A percentile compares a stretch with the other conserved stretches of the same genome.
Conservation (phyloP, 2,797 vertebrate species). For the Botia almorhae region DNA sequence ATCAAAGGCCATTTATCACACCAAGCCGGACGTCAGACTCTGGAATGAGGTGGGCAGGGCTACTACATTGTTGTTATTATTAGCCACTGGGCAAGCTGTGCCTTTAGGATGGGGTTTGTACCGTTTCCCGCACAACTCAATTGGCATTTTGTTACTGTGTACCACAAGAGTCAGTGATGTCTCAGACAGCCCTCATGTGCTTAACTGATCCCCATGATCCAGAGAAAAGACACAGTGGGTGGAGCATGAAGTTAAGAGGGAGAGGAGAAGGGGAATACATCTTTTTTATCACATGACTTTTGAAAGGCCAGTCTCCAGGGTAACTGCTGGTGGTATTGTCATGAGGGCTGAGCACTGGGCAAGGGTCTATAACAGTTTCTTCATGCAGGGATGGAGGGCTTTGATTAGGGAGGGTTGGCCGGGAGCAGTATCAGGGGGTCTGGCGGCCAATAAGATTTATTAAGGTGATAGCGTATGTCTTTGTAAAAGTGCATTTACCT, state of each 20-base stretch:
- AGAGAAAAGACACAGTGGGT: constrained; percentile 45
- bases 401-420: constrained; percentile 42
- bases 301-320: constrained; percentile 78
- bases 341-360: constrained; percentile 62
- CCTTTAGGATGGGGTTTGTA: constrained; percentile 50
- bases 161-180: constrained; percentile 44
- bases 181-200: constrained; percentile 51
- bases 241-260: constrained; percentile 46
- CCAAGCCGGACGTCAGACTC: constrained; percentile 13
- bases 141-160: constrained; percentile 62
- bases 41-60: constrained; percentile 4
- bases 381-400: constrained; percentile 42
- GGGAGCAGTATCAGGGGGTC: constrained; percentile 56
- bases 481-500: constrained; percentile 69
- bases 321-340: constrained; percentile 77
- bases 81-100: constrained; percentile 42
- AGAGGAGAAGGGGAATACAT: constrained; percentile 73
- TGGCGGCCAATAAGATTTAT: constrained; percentile 74
- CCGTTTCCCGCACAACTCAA: constrained; percentile 67
- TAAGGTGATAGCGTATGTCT: constrained; percentile 61
- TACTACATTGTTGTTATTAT: constrained; percentile 54
- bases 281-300: constrained; percentile 79
- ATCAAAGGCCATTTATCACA: constrained; percentile 20
- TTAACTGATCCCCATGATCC: constrained; percentile 59
- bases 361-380: constrained; percentile 62